Evolutionary conservation across 2,113 vertebrate species (phyloP).

Genomic region (Blennius ocellaris): DNA sequence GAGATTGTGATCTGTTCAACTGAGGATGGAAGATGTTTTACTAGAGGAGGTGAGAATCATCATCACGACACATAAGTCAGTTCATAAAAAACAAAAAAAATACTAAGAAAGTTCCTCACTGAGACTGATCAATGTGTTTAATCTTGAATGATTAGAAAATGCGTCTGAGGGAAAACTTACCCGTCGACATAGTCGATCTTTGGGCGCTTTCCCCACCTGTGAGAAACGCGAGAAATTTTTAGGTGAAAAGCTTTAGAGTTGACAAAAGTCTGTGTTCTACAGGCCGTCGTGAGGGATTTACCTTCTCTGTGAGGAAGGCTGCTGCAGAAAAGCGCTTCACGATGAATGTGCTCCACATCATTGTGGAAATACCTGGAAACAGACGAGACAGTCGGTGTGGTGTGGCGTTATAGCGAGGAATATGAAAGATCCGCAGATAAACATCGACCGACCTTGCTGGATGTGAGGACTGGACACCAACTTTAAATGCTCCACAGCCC

Average conservation of each 20-base stretch:
- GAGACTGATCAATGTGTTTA: too few species aligned
- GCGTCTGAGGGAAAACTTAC: constrained; percentile 74
- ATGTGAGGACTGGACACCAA: constrained; percentile 90
- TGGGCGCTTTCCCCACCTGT: constrained; percentile 96
- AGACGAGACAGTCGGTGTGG: neutral
- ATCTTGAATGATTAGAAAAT: too few species aligned
- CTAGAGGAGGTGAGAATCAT: too few species aligned
- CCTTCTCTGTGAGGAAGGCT: constrained; percentile 95
- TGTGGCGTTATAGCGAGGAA: neutral
- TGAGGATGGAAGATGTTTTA: too few species aligned
- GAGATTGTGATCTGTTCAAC: too few species aligned
- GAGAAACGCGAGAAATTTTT: too few species aligned
- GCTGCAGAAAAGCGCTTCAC: constrained; percentile 95
- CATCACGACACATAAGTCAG: too few species aligned
- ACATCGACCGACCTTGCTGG: constrained; percentile 87
- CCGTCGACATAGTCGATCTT: constrained; percentile 95
- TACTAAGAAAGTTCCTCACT: too few species aligned
- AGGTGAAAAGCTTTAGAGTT: too few species aligned
- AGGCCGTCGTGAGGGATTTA: constrained; percentile 41
- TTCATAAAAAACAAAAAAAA: too few species aligned
- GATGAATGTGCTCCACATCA: constrained; percentile 99
- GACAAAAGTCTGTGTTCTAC: too few species aligned
- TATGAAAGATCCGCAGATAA: neutral
- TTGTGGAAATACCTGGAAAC: constrained; percentile 88
- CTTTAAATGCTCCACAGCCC: constrained; percentile 91